These are phyloP conservation scores for Lucifuga dentata DNA, from an alignment of 2,113 vertebrate species.

Conservation along the genomic window DNA sequence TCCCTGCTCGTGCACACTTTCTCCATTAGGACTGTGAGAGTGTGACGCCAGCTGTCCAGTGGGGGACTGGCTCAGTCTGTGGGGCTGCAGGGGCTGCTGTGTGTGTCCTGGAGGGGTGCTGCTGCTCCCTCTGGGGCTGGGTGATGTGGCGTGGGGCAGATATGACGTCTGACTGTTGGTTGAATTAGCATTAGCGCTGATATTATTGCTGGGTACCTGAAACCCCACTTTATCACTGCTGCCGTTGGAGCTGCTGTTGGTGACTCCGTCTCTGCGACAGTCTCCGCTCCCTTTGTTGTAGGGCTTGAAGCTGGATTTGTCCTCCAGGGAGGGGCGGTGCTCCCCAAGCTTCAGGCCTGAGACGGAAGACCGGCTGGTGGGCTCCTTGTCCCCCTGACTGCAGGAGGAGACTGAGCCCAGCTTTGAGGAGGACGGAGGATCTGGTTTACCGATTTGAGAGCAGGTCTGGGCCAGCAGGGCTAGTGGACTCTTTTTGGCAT, in stretches of 20 bases:
- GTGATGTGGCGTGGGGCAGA: slow-evolving; percentile 81
- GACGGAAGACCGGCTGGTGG: slow-evolving; percentile 72
- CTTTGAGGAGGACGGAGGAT: slow-evolving; percentile 93
- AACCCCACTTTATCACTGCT: slow-evolving; percentile 89
- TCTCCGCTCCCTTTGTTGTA: slow-evolving; percentile 89
- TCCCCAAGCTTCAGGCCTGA: slow-evolving; percentile 81
- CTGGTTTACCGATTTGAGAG: slow-evolving; percentile 95
- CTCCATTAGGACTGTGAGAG: slow-evolving; percentile 59
- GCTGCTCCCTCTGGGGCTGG: slow-evolving; percentile 83
- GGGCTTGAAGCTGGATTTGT: slow-evolving; percentile 97
- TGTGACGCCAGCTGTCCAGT: slow-evolving; percentile 65
- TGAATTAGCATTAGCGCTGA: slow-evolving; percentile 52
- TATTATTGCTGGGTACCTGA: slow-evolving; percentile 84
- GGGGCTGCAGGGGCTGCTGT: slow-evolving; percentile 62
- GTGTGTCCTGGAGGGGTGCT: slow-evolving; percentile 85
- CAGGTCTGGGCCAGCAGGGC: slow-evolving; percentile 95
- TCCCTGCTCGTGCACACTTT: slow-evolving; percentile 57
- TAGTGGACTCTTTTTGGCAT: slow-evolving; percentile 96
- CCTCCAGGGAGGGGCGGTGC: slow-evolving; percentile 82
- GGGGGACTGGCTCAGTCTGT: slow-evolving; percentile 73
- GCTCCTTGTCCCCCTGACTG: slow-evolving; percentile 89
- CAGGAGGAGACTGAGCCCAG: slow-evolving; percentile 84
- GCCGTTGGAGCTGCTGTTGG: slow-evolving; percentile 58
- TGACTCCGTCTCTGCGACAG: slow-evolving; percentile 84
- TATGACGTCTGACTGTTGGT: slow-evolving; percentile 82